These are phyloP conservation scores for Sceliomorpha sp. DNA, from an alignment of 2,888 invertebrate species.

Conservation along the genomic window DNA sequence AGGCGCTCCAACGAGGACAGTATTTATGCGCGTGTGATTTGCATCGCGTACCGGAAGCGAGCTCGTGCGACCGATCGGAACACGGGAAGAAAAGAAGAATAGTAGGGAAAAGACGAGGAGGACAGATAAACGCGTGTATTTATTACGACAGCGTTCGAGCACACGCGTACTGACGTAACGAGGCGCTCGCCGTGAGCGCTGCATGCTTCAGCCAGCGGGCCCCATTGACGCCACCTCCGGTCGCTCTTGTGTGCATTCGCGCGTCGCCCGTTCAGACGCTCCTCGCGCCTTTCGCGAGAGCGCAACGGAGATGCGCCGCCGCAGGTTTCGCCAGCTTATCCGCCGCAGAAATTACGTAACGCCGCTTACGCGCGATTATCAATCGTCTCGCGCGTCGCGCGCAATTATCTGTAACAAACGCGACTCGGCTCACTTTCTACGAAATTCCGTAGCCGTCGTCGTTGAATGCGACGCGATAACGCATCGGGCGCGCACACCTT, in stretches of 20 bases:
- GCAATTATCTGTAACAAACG: conserved; percentile 20
- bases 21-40: conserved; percentile 18
- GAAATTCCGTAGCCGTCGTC: conserved; percentile 36
- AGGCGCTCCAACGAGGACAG: conserved; percentile 23
- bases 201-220: conserved; percentile 4
- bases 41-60: conserved; percentile 18
- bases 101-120: conserved; percentile 21
- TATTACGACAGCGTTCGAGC: conserved; percentile 22
- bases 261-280: too few species aligned
- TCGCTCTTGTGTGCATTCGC: conserved; percentile 3
- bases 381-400: conserved; percentile 15
- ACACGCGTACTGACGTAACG: conserved; percentile 18
- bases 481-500: too few species aligned
- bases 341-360: not conserved
- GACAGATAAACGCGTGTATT: conserved; percentile 20
- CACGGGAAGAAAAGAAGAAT: conserved; percentile 23
- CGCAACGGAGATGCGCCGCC: too few species aligned
- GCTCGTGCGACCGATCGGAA: conserved; percentile 28
- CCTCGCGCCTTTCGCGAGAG: too few species aligned
- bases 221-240: conserved; percentile 3
- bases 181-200: conserved; percentile 4
- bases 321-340: not conserved
- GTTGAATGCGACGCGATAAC: too few species aligned
- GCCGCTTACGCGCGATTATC: conserved; percentile 15
- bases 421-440: conserved; percentile 44